Evolutionary conservation across 1,140 invertebrate species (phyloP).

Genomic region (Lysiphlebus fabarum): DNA sequence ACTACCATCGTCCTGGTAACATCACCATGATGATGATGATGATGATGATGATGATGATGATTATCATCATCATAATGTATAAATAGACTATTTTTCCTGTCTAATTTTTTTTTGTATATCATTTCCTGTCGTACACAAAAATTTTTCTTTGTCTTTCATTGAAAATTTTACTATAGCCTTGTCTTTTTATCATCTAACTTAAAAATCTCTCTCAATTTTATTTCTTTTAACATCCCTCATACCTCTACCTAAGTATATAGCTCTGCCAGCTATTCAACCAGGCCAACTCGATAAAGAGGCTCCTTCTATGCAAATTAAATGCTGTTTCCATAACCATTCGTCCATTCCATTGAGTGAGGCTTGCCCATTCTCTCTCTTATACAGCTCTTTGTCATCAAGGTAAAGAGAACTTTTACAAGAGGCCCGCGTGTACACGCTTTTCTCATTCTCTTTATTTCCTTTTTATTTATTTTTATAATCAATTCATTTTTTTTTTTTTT

Average conservation of each 20-base stretch:
- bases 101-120: too few relatives aligned
- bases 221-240: conserved; percentile 6
- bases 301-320: conserved; percentile 58
- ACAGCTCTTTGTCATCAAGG: conserved; percentile 54
- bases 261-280: too few relatives aligned
- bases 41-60: too few relatives aligned
- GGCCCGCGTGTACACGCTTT: conserved; percentile 31
- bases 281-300: conserved; percentile 48
- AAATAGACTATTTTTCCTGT: too few relatives aligned
- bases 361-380: conserved; percentile 37
- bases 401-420: conserved; percentile 53
- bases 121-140: too few relatives aligned
- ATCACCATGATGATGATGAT: too few relatives aligned
- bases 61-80: too few relatives aligned
- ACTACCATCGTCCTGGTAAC: too few relatives aligned
- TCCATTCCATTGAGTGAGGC: conserved; percentile 56
- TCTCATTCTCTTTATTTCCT: conserved; percentile 16
- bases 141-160: too few relatives aligned
- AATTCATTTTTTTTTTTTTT: conserved; percentile 2
- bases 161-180: too few relatives aligned
- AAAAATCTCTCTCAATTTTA: conserved; percentile 4
- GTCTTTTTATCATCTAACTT: too few relatives aligned
- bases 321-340: conserved; percentile 58
- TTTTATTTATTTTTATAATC: conserved; percentile 19
- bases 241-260: conserved; percentile 27